Base-by-base conservation (phyloP, 2,113 vertebrate species). In the Hippocampus barbouri region DNA sequence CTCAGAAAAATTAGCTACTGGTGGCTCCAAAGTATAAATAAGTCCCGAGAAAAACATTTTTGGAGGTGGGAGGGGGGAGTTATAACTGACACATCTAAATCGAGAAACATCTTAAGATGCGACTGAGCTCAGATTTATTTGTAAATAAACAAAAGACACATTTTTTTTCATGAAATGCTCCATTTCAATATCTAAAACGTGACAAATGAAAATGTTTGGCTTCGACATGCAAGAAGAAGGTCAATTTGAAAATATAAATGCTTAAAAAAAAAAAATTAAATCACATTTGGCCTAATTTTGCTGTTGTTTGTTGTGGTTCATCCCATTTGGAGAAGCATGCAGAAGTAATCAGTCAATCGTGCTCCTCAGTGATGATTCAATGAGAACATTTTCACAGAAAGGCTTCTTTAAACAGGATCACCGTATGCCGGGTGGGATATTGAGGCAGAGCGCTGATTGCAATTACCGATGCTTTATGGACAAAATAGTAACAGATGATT, bases 351-450 rank as follows among this genome's bases (percentile, higher is more conserved):
- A 59, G 12, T 69, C 56, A 68, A n/a, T 68, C 11, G n/a, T 5
- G 25, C 10, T 59, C 23, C 5, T 27, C 12, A 6, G 23, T 25
- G 47, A 12, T 45, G 1, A 61, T 41, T 5, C 14, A 54, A 65
- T 38, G 54, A 30, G 30, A 18, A 60, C 41, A 45, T 57, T 20
- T 64, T 54, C 65, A 65, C 9, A 49, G 47, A 64, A 70, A 65
- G 0, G 14, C 66, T 21, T n/a, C 18, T 40, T 68, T 34, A 21
- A 59, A 59, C 56, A 40, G 16, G 27, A 51, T 68, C 54, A 30
- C 16, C 43, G 61, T 9, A 23, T 27, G 43, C 38, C 21, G 12
- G 47, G 20, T 20, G 57, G 49, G 56, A 43, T 15, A 18, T 16
- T 27, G 56, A 63, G 21, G 25, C 45, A 5, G 34, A 70, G 65